Evolutionary conservation across 2,888 invertebrate genomes (phyloP).

Genomic region (Epinotia demarniana): DNA sequence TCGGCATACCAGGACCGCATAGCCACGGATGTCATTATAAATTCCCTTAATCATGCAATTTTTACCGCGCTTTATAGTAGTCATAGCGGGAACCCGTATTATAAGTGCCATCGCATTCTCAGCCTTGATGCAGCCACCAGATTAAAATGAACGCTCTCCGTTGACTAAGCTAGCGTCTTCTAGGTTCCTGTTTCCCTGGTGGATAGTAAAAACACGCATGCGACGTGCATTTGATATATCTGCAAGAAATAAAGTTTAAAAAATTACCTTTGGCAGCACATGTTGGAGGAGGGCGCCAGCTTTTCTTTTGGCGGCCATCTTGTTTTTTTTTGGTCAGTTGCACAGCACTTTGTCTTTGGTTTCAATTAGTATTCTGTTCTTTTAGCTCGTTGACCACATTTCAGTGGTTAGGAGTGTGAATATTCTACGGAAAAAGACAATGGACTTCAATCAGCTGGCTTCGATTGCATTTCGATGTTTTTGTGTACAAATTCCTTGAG

Average conservation of each 20-base stretch:
- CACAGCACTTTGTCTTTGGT: conserved; percentile 77
- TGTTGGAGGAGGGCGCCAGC: conserved; percentile 90
- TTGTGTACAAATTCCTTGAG: neutral
- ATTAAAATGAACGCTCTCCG: conserved; percentile 35
- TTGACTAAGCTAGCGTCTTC: neutral
- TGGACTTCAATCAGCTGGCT: conserved; percentile 6
- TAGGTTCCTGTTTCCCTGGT: conserved; percentile 38
- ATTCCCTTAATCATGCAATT: conserved; percentile 79
- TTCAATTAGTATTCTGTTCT: conserved; percentile 56
- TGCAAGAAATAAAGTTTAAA: conserved; percentile 59
- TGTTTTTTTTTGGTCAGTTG: conserved; percentile 65
- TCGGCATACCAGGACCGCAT: conserved; percentile 44
- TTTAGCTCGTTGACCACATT: conserved; percentile 72
- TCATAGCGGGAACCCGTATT: conserved; percentile 62
- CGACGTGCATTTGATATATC: conserved; percentile 52
- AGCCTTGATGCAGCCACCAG: conserved; percentile 58
- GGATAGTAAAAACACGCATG: conserved; percentile 35
- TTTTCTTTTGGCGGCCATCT: conserved; percentile 90
- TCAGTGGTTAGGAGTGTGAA: conserved; percentile 49
- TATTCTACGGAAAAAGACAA: conserved; percentile 22
- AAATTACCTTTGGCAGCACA: conserved; percentile 83
- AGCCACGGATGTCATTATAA: conserved; percentile 71
- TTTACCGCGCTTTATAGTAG: conserved; percentile 69
- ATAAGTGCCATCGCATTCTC: conserved; percentile 66
- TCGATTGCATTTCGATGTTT: conserved; percentile 31